Evolutionary conservation across 2,888 invertebrate species (phyloP).

Genomic region (Anarsia innoxiella): DNA sequence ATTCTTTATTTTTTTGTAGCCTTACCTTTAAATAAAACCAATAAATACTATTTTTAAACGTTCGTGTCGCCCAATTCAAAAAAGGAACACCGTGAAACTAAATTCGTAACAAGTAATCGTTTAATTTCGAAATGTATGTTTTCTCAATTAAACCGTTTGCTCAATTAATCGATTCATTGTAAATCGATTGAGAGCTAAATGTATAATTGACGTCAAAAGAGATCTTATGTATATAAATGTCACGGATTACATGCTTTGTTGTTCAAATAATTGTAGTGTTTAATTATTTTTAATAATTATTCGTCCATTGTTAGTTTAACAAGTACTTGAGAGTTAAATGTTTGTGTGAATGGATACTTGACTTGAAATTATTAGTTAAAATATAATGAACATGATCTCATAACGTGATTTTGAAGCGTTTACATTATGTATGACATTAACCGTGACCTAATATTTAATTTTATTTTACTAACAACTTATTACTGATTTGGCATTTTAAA

Average conservation of each 20-base stretch:
- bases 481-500: too few relatives aligned
- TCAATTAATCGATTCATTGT: constrained; percentile 24
- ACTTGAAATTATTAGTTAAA: background rate
- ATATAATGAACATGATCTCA: background rate
- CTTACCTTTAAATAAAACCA: too few relatives aligned
- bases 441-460: background rate
- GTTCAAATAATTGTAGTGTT: constrained; percentile 35
- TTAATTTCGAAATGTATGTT: constrained; percentile 34
- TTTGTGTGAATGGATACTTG: too few relatives aligned
- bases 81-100: too few relatives aligned
- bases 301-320: constrained; percentile 14
- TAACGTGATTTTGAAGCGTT: background rate
- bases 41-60: too few relatives aligned
- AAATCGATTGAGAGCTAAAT: constrained; percentile 22
- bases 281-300: constrained; percentile 21
- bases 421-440: background rate
- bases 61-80: too few relatives aligned
- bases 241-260: constrained; percentile 45
- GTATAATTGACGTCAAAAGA: constrained; percentile 45
- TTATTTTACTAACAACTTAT: too few relatives aligned
- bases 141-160: constrained; percentile 37
- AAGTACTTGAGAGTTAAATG: background rate
- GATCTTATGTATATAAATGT: constrained; percentile 51
- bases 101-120: too few relatives aligned
- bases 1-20: too few relatives aligned